A percentile compares a stretch with the other conserved stretches of the same genome.
These are phyloP conservation scores for Clarias platycephalus DNA, from an alignment of 2,797 vertebrate species.

Conservation along the genomic window DNA sequence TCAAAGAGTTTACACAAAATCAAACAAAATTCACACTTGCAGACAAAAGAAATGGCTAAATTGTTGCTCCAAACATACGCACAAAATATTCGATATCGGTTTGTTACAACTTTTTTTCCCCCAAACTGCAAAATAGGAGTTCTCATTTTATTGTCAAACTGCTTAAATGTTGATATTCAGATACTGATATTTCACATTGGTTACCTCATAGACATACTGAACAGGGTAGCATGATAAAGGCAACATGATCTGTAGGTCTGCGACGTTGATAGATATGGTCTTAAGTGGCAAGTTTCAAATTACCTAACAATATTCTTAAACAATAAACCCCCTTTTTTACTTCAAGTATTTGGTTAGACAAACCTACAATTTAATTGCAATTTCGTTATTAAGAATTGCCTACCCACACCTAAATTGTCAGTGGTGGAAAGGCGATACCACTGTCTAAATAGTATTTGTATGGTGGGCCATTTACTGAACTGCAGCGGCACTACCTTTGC, in stretches of 20 bases:
- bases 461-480: not conserved
- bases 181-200: not conserved
- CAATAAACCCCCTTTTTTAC: not conserved
- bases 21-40: no score
- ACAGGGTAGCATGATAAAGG: not conserved
- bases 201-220: not conserved
- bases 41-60: no score
- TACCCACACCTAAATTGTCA: not conserved
- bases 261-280: not conserved
- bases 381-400: not conserved
- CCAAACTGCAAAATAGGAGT: no score
- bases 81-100: no score
- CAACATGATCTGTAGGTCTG: not conserved
- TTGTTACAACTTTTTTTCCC: no score
- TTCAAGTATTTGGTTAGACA: not conserved
- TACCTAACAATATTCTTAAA: not conserved
- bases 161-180: not conserved
- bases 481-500: no score
- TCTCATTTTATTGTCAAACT: no score
- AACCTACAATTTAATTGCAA: constrained; percentile 5
- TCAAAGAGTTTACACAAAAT: no score
- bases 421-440: not conserved
- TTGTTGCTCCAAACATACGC: no score
- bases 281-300: not conserved
- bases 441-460: not conserved